Conservation (phyloP, 2,113 vertebrate species). For the Crotalus helleri region DNA sequence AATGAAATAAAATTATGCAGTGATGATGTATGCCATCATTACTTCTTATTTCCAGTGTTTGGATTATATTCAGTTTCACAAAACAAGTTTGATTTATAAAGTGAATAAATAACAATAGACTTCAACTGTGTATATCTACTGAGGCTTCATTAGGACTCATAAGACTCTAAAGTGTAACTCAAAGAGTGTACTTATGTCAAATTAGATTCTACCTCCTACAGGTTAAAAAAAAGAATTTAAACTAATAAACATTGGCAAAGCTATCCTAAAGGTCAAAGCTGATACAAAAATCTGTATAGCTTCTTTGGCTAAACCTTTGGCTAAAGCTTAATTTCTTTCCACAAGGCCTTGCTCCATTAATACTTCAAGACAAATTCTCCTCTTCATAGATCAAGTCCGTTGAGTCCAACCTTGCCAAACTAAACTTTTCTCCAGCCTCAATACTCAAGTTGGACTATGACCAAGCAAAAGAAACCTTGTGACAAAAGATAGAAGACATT, state of each 20-base stretch:
- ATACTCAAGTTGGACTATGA: too few species aligned
- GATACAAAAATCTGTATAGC: too few species aligned
- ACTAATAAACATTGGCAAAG: slow-evolving; percentile 27
- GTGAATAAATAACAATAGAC: slow-evolving; percentile 67
- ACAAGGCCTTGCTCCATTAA: too few species aligned
- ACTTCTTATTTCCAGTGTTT: slow-evolving; percentile 67
- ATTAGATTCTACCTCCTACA: slow-evolving; percentile 38
- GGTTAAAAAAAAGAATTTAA: slow-evolving; percentile 8
- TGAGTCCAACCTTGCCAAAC: too few species aligned
- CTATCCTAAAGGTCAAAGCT: neutral
- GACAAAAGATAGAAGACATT: too few species aligned
- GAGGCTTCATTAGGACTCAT: slow-evolving; percentile 65
- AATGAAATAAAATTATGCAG: slow-evolving; percentile 69
- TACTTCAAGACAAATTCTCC: too few species aligned
- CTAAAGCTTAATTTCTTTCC: too few species aligned
- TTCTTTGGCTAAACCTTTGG: too few species aligned
- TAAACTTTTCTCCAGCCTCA: too few species aligned
- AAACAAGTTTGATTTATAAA: slow-evolving; percentile 69
- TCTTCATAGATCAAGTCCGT: too few species aligned
- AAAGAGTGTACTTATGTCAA: slow-evolving; percentile 61
- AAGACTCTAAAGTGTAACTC: slow-evolving; percentile 42
- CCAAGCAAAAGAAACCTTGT: too few species aligned
- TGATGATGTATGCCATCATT: slow-evolving; percentile 69
- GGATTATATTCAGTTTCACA: slow-evolving; percentile 61
- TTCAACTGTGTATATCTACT: slow-evolving; percentile 53